Evolutionary conservation across 2,797 vertebrate genomes (phyloP).

Genomic region (Acomys russatus): DNA sequence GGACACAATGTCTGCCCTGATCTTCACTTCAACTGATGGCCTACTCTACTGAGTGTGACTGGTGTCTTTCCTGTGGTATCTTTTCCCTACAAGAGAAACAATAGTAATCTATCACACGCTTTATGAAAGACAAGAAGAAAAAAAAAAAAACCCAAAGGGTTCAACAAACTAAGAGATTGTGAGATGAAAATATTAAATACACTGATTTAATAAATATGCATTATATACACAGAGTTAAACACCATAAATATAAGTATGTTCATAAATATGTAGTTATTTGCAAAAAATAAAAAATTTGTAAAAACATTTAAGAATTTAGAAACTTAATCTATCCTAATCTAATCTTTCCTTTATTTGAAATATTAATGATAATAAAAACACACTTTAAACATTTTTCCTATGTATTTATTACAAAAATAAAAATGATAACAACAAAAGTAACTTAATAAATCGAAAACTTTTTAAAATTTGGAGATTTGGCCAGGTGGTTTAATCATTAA

Average conservation of each 20-base stretch:
- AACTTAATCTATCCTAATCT: background rate
- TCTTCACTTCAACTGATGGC: background rate
- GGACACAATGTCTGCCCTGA: background rate
- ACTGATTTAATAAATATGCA: background rate
- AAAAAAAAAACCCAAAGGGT: background rate
- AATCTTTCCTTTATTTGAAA: background rate
- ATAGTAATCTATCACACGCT: background rate
- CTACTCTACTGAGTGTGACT: background rate
- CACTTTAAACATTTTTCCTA: background rate
- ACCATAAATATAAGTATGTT: too few species aligned
- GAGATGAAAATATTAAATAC: background rate
- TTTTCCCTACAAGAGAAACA: fast-evolving
- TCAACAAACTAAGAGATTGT: background rate
- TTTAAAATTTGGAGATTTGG: background rate
- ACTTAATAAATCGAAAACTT: background rate
- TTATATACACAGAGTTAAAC: background rate
- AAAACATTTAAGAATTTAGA: background rate
- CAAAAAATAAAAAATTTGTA: background rate
- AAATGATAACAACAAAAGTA: background rate
- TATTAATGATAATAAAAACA: background rate
- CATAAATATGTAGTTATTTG: background rate
- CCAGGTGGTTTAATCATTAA: background rate
- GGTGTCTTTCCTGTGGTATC: background rate
- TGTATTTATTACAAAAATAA: background rate
- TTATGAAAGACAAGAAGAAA: background rate